Conservation (phyloP, 2,113 vertebrate species). For the Copsychus sechellarum region DNA sequence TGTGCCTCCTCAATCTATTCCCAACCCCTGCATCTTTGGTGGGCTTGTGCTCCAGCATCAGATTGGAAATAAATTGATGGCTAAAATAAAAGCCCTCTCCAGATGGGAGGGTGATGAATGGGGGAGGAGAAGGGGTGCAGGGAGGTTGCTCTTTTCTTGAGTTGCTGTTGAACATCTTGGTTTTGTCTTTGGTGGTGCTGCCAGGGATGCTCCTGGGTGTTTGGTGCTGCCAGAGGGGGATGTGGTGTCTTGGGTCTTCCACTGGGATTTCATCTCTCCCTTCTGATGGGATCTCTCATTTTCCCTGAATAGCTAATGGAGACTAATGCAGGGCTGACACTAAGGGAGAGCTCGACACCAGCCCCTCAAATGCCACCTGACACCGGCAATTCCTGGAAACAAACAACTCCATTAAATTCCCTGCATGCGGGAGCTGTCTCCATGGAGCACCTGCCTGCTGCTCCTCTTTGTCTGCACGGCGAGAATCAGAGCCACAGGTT, state of each 20-base stretch:
- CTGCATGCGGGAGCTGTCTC: slow-evolving; percentile 6
- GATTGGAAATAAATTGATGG: slow-evolving; percentile 72
- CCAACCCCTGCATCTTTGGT: neutral
- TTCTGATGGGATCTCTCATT: neutral
- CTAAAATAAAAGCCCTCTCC: slow-evolving; percentile 68
- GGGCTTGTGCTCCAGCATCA: slow-evolving; percentile 32
- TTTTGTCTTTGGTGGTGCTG: rapidly evolving
- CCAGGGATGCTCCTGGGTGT: neutral
- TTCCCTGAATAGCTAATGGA: neutral
- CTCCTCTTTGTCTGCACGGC: neutral
- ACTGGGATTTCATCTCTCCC: neutral
- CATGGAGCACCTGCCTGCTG: slow-evolving; percentile 30
- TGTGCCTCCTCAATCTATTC: slow-evolving; percentile 32
- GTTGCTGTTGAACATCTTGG: neutral
- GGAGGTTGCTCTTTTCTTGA: slow-evolving; percentile 17
- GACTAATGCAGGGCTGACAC: neutral
- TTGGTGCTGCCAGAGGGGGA: rapidly evolving
- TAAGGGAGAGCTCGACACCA: neutral
- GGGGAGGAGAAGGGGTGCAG: slow-evolving; percentile 34
- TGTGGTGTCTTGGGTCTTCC: rapidly evolving
- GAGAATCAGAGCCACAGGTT: neutral
- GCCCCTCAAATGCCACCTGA: neutral
- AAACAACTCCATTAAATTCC: slow-evolving; percentile 23
- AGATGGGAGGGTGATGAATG: slow-evolving; percentile 62
- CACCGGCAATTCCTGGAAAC: neutral